A percentile compares a stretch with the other conserved stretches of the same genome.
These are phyloP conservation scores for Oxyteleia sp. DNA, from an alignment of 2,888 invertebrate genomes.

Conservation along the genomic window DNA sequence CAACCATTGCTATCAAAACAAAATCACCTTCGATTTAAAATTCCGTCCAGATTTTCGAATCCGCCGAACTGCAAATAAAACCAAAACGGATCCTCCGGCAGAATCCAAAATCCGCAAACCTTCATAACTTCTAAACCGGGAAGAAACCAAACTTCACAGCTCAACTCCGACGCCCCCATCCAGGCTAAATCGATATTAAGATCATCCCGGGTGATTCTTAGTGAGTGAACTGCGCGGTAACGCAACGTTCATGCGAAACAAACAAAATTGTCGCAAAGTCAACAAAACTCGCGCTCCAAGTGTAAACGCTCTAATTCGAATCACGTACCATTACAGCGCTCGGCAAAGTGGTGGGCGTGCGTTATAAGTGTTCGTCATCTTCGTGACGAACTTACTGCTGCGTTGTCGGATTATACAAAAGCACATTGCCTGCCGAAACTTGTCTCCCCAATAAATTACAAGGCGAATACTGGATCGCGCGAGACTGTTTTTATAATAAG, in stretches of 20 bases:
- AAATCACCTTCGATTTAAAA: not conserved
- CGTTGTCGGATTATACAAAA: too few species aligned
- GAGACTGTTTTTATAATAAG: too few species aligned
- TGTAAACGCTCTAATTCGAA: too few species aligned
- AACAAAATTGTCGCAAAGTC: too few species aligned
- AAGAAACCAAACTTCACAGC: conserved; percentile 29
- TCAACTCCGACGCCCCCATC: not conserved
- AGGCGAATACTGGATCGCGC: too few species aligned
- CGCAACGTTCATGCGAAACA: conserved; percentile 44
- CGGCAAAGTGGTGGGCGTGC: too few species aligned
- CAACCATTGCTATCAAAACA: not conserved
- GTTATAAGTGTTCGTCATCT: too few species aligned
- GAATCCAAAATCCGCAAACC: conserved; percentile 33
- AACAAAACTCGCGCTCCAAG: too few species aligned
- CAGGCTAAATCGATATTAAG: conserved; percentile 44
- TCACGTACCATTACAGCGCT: too few species aligned
- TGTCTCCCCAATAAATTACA: too few species aligned
- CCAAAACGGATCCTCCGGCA: conserved; percentile 11
- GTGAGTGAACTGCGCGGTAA: conserved; percentile 1
- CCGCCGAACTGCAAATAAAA: conserved; percentile 32
- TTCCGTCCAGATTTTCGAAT: conserved; percentile 15
- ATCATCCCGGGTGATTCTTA: conserved; percentile 26
- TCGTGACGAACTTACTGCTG: too few species aligned
- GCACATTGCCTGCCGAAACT: too few species aligned
- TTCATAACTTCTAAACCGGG: conserved; percentile 37